Conservation (phyloP, 2,888 invertebrate species). For the Watsonalla binaria region DNA sequence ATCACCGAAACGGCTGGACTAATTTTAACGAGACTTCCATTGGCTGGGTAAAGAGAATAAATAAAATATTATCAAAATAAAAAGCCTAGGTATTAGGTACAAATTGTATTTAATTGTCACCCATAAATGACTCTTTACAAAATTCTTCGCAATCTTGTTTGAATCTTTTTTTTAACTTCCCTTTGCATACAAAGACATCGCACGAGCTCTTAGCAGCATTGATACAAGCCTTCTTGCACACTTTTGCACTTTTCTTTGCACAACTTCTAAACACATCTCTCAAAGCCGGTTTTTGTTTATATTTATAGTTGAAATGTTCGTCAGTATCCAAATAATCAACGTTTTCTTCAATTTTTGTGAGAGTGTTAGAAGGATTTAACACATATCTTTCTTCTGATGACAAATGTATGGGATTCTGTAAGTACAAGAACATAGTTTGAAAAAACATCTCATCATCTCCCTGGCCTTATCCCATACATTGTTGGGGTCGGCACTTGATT, state of each 20-base stretch:
- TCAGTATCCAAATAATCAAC: neutral
- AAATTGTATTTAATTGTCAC: neutral
- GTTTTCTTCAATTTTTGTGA: neutral
- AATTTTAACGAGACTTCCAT: too few species aligned
- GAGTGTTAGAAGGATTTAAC: too few species aligned
- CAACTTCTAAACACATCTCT: slow-evolving; percentile 24
- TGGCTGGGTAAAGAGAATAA: too few species aligned
- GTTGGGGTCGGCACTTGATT: too few species aligned
- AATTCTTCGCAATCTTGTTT: slow-evolving; percentile 34
- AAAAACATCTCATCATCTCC: too few species aligned
- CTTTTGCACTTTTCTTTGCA: slow-evolving; percentile 24
- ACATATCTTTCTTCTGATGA: too few species aligned
- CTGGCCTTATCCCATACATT: too few species aligned
- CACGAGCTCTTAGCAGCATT: slow-evolving; percentile 27
- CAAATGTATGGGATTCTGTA: too few species aligned
- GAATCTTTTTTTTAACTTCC: slow-evolving; percentile 25
- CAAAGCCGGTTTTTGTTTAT: neutral
- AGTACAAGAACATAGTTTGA: too few species aligned
- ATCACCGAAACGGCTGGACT: too few species aligned
- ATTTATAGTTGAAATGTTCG: neutral
- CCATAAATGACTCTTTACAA: slow-evolving; percentile 20
- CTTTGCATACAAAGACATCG: slow-evolving; percentile 23
- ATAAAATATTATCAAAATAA: too few species aligned
- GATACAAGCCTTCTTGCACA: slow-evolving; percentile 32
- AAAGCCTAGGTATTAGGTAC: too few species aligned